These are phyloP conservation scores for Alauda arvensis DNA, from an alignment of 2,797 vertebrate species.

Conservation along the genomic window DNA sequence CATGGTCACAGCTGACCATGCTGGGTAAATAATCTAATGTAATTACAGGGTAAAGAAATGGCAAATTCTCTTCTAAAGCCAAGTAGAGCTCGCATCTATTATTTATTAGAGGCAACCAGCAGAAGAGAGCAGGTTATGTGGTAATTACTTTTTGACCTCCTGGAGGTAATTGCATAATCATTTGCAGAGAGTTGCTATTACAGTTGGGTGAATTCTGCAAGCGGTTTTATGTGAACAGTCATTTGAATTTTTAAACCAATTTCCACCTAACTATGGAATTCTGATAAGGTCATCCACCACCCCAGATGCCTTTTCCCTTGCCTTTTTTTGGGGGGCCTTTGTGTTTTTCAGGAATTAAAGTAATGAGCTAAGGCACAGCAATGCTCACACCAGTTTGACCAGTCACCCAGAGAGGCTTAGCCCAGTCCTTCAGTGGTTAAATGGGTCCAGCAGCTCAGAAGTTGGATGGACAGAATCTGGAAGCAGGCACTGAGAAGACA, in stretches of 20 bases:
- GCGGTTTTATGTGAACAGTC: constrained; percentile 51
- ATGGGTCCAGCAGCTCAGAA: not conserved
- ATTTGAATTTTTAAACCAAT: constrained; percentile 64
- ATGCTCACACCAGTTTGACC: not conserved
- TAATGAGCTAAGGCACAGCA: not conserved
- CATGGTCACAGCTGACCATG: constrained; percentile 51
- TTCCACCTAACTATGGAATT: constrained; percentile 38
- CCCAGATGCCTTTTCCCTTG: not conserved
- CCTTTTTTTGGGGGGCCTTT: not conserved
- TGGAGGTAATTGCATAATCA: constrained; percentile 69
- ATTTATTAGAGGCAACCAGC: constrained; percentile 58
- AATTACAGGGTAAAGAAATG: constrained; percentile 50
- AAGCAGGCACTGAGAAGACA: not conserved
- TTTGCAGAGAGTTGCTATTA: constrained; percentile 61
- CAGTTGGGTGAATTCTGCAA: constrained; percentile 56
- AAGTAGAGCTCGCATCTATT: constrained; percentile 48
- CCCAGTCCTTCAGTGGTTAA: not conserved
- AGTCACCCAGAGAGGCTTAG: not conserved
- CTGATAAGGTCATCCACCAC: constrained; percentile 14
- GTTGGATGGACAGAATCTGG: not conserved
- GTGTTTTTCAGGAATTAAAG: not conserved
- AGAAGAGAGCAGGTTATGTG: constrained; percentile 60
- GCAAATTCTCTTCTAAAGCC: constrained; percentile 39
- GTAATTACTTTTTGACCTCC: constrained; percentile 71
- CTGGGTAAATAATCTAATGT: constrained; percentile 56